phyloP scores from a whole-genome alignment of 2,797 vertebrate species.

The Acipenser oxyrinchus region DNA sequence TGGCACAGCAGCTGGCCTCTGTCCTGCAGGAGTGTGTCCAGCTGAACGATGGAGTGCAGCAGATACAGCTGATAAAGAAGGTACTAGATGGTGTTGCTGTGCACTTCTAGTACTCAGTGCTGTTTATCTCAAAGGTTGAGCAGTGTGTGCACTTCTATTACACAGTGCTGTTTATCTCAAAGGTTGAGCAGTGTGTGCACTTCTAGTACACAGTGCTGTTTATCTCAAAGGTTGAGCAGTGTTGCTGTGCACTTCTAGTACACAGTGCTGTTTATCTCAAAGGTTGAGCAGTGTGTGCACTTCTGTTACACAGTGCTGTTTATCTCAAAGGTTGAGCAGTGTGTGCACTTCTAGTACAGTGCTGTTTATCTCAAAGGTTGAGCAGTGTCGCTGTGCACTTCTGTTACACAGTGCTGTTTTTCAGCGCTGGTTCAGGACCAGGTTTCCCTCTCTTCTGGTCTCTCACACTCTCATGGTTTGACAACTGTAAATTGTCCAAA shows the following conservation, averaged over 20 bases:
- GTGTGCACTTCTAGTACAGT: neutral
- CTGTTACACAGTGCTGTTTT: neutral
- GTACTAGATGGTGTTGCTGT: slow-evolving; percentile 40
- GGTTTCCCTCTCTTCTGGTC: no score
- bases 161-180: neutral
- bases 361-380: neutral
- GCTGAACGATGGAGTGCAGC: slow-evolving; percentile 72
- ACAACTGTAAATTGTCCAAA: no score
- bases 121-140: neutral
- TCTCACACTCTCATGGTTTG: no score
- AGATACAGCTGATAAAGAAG: slow-evolving; percentile 82
- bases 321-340: slow-evolving; percentile 1
- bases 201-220: neutral
- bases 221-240: neutral
- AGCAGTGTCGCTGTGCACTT: neutral
- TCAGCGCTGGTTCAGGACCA: neutral
- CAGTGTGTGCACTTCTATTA: slow-evolving; percentile 2
- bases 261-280: neutral
- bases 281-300: neutral
- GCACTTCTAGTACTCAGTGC: neutral
- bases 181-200: neutral
- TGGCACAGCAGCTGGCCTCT: slow-evolving; percentile 59
- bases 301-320: neutral
- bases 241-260: neutral
- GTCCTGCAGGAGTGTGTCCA: slow-evolving; percentile 67